Conservation (phyloP, 1,140 invertebrate genomes). For the Hirudo medicinalis region DNA sequence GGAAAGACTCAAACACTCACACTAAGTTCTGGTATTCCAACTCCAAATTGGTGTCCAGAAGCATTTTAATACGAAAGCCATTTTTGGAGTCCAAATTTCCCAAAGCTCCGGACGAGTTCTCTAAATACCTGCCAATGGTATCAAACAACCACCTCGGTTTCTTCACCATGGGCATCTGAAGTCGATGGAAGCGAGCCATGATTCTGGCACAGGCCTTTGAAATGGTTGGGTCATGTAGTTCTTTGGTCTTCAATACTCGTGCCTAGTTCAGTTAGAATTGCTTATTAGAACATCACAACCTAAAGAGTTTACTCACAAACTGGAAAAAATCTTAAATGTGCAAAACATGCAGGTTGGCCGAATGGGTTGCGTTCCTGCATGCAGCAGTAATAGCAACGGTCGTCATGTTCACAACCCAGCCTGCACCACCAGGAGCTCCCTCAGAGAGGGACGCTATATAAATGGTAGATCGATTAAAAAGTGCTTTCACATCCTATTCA, state of each 20-base stretch:
- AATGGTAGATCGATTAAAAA: no score
- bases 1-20: constrained; percentile 8
- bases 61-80: no score
- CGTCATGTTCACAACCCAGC: no score
- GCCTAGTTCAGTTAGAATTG: constrained; percentile 46
- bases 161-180: constrained; percentile 85
- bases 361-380: no score
- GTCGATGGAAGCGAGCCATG: constrained; percentile 73
- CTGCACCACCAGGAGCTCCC: no score
- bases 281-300: neutral
- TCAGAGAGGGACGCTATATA: no score
- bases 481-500: no score
- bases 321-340: no score
- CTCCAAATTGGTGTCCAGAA: constrained; percentile 3
- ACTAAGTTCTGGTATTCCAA: constrained; percentile 16
- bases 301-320: neutral
- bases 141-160: constrained; percentile 85
- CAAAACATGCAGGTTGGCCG: neutral
- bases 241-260: constrained; percentile 61
- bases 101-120: no score
- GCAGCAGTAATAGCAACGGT: no score
- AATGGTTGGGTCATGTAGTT: constrained; percentile 60
- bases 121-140: constrained; percentile 49
- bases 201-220: constrained; percentile 73
- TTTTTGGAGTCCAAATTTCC: no score